Percentiles rank a stretch among this genome's conserved stretches.
These are phyloP conservation scores for Volucella inflata DNA, from an alignment of 2,888 invertebrate genomes.

Conservation along the genomic window DNA sequence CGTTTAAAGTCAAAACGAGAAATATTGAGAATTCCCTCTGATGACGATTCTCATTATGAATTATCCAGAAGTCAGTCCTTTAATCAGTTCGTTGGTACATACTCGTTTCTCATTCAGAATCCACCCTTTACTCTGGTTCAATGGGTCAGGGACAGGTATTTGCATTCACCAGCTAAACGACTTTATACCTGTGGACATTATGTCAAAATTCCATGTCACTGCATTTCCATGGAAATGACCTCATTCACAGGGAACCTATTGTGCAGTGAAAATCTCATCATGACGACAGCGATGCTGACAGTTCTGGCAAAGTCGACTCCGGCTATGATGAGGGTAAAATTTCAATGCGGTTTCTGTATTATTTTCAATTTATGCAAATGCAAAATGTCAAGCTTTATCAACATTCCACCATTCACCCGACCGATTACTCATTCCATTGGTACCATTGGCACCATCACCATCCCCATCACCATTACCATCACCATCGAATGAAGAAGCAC, in stretches of 20 bases:
- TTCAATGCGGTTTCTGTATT: slow-evolving; percentile 48
- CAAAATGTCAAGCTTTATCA: slow-evolving; percentile 63
- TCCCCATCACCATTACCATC: slow-evolving; percentile 9
- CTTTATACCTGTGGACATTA: slow-evolving; percentile 23
- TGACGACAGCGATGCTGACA: slow-evolving; percentile 35
- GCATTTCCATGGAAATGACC: slow-evolving; percentile 15
- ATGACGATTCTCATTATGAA: slow-evolving; percentile 8
- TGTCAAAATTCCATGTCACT: background rate
- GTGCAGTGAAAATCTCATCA: slow-evolving; percentile 41
- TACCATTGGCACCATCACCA: background rate
- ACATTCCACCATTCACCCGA: slow-evolving; percentile 33
- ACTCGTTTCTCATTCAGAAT: no score
- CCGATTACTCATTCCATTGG: no score
- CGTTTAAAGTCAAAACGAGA: slow-evolving; percentile 34
- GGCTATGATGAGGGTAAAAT: slow-evolving; percentile 52
- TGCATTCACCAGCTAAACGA: slow-evolving; percentile 5
- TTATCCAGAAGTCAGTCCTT: slow-evolving; percentile 15
- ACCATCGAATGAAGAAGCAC: slow-evolving; percentile 29
- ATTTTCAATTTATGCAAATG: slow-evolving; percentile 74
- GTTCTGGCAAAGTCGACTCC: slow-evolving; percentile 26
- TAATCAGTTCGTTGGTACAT: slow-evolving; percentile 26
- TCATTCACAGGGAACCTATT: background rate
- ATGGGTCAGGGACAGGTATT: slow-evolving; percentile 39
- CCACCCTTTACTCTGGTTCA: slow-evolving; percentile 11
- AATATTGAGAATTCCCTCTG: slow-evolving; percentile 32